These are phyloP conservation scores for Polypterus bichir DNA, from an alignment of 2,113 vertebrate genomes.

Conservation along the genomic window DNA sequence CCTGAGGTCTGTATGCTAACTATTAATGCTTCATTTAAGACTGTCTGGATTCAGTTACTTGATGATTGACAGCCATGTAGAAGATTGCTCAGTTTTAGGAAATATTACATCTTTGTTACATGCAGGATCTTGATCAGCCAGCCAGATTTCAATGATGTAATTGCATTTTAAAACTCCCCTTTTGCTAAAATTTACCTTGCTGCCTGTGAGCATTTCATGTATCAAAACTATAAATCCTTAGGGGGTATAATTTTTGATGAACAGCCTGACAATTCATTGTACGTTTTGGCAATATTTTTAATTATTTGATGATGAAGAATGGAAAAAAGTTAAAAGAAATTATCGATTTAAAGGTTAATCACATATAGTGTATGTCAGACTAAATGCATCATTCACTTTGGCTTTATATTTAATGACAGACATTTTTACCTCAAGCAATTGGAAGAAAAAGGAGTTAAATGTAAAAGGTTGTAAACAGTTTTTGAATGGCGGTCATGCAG, in stretches of 20 bases:
- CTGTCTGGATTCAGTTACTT: conserved; percentile 7
- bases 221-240: conserved; percentile 50
- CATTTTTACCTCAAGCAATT: no score
- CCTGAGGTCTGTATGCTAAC: not conserved
- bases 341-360: no score
- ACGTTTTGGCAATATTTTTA: conserved; percentile 23
- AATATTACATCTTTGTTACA: conserved; percentile 6
- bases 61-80: not conserved
- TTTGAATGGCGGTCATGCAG: no score
- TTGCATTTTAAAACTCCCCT: conserved; percentile 5
- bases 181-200: conserved; percentile 8
- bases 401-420: no score
- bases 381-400: no score
- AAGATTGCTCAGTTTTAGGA: not conserved
- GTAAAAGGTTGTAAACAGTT: no score
- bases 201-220: conserved; percentile 29
- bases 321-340: no score
- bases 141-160: not conserved
- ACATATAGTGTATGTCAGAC: no score
- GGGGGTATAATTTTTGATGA: conserved; percentile 52
- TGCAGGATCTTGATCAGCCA: conserved; percentile 3
- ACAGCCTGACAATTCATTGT: conserved; percentile 39
- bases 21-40: not conserved
- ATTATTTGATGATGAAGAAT: no score
- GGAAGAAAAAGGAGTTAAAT: no score